Evolutionary conservation across 1,140 invertebrate genomes (phyloP), one percentile per base, ranked within the genome.

Genomic region (Caenorhabditis latens): DNA sequence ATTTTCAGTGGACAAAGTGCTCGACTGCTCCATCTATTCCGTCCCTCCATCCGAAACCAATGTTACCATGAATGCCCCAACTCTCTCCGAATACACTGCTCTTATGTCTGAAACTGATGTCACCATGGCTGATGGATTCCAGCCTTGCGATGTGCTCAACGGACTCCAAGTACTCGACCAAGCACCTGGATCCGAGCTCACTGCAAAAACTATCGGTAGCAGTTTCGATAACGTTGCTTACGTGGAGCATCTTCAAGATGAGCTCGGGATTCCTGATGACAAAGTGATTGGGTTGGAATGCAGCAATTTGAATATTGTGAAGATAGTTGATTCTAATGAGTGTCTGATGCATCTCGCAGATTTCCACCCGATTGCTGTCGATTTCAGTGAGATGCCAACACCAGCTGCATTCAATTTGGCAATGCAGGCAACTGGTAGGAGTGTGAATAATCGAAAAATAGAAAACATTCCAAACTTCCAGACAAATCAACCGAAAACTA

Each of bases 301-400:
- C n/a, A 79, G 71, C 46, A 79, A 79, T 24, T 11, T 53, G 14
- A 53, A 46, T n/a, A 79, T 50, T 79, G 46, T 46, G n/a, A 79
- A 79, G 71, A 79, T 79, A 13, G 50, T 79, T 50, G 71, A 79
- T 50, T 79, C 71, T 9, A 79, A 50, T 79, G 71, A 79, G 42
- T 79, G 71, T 24, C 46, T 79, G 16, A 8, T 50, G 16, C 46
- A 79, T 6, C n/a, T 79, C 46, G 71, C 50, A n/a, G 21, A 50
- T 0, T 79, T 79, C 21, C 19, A 21, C 1, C 71, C 71, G 40
- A 53, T 79, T 21, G 46, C 71, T 24, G 46, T 79, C 5, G 71
- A 50, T 32, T 79, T 79, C n/a, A 24, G n/a, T 32, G 19, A 79
- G 71, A 32, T 50, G 9, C 71, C 71, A 0, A 19, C n/a, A 5